These are phyloP conservation scores for Odontesthes bonariensis DNA, from an alignment of 2,113 vertebrate genomes.

Conservation along the genomic window DNA sequence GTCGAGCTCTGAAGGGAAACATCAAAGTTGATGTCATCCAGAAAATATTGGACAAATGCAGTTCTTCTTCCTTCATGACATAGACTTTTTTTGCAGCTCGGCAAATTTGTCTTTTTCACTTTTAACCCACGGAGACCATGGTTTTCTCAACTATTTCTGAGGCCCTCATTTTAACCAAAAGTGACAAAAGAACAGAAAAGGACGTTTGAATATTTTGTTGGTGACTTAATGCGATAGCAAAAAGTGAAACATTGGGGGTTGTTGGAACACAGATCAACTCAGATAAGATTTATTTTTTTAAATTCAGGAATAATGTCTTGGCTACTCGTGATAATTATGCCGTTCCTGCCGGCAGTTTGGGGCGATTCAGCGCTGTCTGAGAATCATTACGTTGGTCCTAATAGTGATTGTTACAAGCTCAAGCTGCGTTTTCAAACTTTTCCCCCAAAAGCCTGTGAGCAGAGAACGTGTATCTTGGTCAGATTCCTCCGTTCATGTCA, in stretches of 20 bases:
- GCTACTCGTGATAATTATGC: background rate
- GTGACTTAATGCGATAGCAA: background rate
- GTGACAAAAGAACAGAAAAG: background rate
- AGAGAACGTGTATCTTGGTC: background rate
- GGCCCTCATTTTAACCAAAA: background rate
- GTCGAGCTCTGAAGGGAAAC: constrained; percentile 80
- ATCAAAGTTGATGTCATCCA: constrained; percentile 82
- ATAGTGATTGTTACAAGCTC: background rate
- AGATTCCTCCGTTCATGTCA: no score
- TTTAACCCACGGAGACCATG: no score
- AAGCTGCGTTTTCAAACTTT: background rate
- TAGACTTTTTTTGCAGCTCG: background rate
- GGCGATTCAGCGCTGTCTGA: background rate
- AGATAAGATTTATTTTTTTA: background rate
- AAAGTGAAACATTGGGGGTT: background rate
- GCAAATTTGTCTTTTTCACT: background rate
- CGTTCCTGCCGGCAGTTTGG: background rate
- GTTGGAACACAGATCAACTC: background rate
- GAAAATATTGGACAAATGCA: constrained; percentile 68
- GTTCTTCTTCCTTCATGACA: background rate
- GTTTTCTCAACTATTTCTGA: background rate
- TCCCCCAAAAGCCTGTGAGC: background rate
- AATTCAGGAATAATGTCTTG: no score
- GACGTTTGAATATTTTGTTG: background rate
- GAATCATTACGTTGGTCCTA: background rate